Base-by-base conservation (phyloP, 2,113 vertebrate genomes). In the Brachypodius melanocephalos region DNA sequence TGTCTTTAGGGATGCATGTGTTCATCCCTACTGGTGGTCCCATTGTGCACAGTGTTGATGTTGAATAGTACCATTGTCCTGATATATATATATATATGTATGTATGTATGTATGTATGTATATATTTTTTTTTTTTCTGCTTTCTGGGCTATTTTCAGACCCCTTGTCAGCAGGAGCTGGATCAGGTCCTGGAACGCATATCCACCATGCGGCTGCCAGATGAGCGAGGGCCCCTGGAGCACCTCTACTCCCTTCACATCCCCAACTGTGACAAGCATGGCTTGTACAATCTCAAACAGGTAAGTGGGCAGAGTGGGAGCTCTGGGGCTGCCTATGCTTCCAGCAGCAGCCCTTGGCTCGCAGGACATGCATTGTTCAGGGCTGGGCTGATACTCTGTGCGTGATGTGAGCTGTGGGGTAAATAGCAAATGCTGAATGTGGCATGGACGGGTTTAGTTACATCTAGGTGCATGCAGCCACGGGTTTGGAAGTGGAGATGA, bases 241-340 rank as follows among this genome's bases (percentile, higher is more conserved):
- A 99, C 84, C 98, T 99, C 61, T 99, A 99, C 38, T 98, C 98
- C 65, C 97, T 99, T 92, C 99, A 98, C 54, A 99, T 99, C 95
- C 99, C 99, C 85, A 99, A 99, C 98, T 99, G 99, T n/a, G 99
- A 99, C 98, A 98, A 98, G 92, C 97, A 98, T 2, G 99, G 99
- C 87, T 97, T 98, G 61, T 99, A 99, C 97, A 99, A 99, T 96
- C 98, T 99, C 91, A 99, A 99, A 95, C 99, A 99, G 99, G 99
- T 98, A 97, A 98, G 96, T 68, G 49, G 32, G 48, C 75, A 73
- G 40, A 54, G 32, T 14, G 15, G 48, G 77, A 86, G 73, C 38
- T 42, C 51, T 14, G n/a, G 46, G 75, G 46, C 68, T 58, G 20
- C 26, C 69, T 45, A 2, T 12, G 3, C 6, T 71, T 16, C 6